phyloP scores from a whole-genome alignment of 1,140 invertebrate species.

The Aphis gossypii region DNA sequence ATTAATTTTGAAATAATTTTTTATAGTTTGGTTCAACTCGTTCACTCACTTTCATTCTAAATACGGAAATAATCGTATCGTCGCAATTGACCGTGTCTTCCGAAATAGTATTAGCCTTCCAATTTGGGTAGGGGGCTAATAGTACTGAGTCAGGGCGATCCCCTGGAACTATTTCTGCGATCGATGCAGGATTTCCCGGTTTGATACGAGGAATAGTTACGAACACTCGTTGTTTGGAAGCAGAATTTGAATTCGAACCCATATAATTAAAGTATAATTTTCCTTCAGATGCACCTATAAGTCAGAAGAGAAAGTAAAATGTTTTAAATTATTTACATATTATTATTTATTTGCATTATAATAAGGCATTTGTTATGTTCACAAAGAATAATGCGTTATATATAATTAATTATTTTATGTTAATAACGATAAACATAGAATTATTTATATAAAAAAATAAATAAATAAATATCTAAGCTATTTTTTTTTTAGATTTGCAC shows the following conservation, averaged over 20 bases:
- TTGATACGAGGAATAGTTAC: slow-evolving; percentile 61
- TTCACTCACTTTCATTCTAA: slow-evolving; percentile 61
- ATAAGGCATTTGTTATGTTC: not conserved
- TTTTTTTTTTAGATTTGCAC: not conserved
- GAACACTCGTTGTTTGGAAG: slow-evolving; percentile 58
- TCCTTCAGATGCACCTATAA: slow-evolving; percentile 9
- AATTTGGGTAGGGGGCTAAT: slow-evolving; percentile 62
- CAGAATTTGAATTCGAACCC: not conserved
- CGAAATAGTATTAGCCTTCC: slow-evolving; percentile 52
- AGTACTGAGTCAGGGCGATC: slow-evolving; percentile 44
- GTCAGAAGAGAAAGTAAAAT: not conserved
- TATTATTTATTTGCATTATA: not conserved
- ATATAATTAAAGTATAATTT: not conserved
- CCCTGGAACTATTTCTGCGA: slow-evolving; percentile 60
- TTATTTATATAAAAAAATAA: not conserved
- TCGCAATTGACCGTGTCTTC: slow-evolving; percentile 59
- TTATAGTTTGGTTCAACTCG: not conserved
- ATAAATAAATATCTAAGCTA: not conserved
- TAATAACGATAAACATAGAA: not conserved
- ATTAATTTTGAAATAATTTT: not conserved
- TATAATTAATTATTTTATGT: not conserved
- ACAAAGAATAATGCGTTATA: not conserved
- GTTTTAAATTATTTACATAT: not conserved
- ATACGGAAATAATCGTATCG: slow-evolving; percentile 61
- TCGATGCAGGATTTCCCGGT: slow-evolving; percentile 61